phyloP scores from a whole-genome alignment of 2,888 invertebrate genomes.

The Dicranocentrus wangi region DNA sequence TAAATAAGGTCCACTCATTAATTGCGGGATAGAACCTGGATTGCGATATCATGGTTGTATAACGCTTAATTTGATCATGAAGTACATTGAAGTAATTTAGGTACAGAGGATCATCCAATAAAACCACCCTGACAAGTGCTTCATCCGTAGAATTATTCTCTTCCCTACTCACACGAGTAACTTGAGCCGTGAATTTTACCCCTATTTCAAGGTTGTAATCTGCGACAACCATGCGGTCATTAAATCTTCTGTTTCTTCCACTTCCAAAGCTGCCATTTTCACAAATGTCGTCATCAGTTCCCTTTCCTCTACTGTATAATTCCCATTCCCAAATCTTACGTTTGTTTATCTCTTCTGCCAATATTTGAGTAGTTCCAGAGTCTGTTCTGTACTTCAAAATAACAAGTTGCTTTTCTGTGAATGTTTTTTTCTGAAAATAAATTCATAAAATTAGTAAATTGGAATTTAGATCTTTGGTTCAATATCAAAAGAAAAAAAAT shows the following conservation, averaged over 20 bases:
- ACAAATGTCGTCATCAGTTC: slow-evolving; percentile 44
- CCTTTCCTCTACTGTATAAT: not conserved
- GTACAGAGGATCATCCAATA: slow-evolving; percentile 3
- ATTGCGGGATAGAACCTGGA: slow-evolving; percentile 9
- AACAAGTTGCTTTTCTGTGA: not conserved
- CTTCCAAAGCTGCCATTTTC: slow-evolving; percentile 8
- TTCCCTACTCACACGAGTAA: not conserved
- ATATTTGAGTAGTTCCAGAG: not conserved
- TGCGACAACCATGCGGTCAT: not conserved
- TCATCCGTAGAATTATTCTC: not conserved
- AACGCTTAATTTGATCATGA: slow-evolving; percentile 11
- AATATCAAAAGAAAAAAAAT: no score
- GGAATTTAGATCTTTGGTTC: no score
- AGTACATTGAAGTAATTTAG: slow-evolving; percentile 24
- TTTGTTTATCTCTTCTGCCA: slow-evolving; percentile 7
- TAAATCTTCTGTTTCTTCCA: not conserved
- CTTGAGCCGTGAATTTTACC: not conserved
- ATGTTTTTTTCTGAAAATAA: not conserved
- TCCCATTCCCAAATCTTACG: slow-evolving; percentile 48
- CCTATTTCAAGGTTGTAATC: not conserved
- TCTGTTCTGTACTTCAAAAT: not conserved
- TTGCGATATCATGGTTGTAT: not conserved
- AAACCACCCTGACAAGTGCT: not conserved
- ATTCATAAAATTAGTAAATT: not conserved
- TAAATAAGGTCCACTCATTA: slow-evolving; percentile 10